Percentiles rank a stretch among this genome's conserved stretches.
Evolutionary conservation across 2,888 invertebrate genomes (phyloP).

Genomic region (Synanthedon vespiformis): DNA sequence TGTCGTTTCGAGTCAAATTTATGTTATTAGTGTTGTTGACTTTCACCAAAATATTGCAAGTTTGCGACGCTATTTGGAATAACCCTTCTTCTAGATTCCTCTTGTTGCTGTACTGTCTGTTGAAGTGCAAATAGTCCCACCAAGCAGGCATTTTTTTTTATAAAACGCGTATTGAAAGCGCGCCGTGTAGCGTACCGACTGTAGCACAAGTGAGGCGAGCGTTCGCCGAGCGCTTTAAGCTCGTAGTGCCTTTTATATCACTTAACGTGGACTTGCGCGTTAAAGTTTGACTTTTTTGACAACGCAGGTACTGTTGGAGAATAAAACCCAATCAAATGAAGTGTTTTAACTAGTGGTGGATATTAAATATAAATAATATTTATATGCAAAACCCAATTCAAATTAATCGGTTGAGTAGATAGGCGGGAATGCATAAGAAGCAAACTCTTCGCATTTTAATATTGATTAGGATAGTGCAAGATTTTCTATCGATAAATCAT

Average conservation of each 20-base stretch:
- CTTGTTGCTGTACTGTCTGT: slow-evolving; percentile 63
- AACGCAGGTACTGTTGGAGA: slow-evolving; percentile 9
- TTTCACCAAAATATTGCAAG: slow-evolving; percentile 81
- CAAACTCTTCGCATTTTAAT: too few species aligned
- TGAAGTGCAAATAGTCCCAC: slow-evolving; percentile 72
- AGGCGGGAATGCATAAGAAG: too few species aligned
- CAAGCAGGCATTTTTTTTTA: slow-evolving; percentile 68
- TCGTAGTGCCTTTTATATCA: slow-evolving; percentile 11
- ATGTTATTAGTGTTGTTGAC: slow-evolving; percentile 82
- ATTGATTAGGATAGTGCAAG: too few species aligned
- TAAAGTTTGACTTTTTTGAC: slow-evolving; percentile 35
- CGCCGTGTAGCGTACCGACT: slow-evolving; percentile 12
- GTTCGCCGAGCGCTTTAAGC: slow-evolving; percentile 7
- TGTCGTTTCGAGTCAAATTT: slow-evolving; percentile 73
- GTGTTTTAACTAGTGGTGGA: too few species aligned
- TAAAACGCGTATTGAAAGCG: slow-evolving; percentile 4
- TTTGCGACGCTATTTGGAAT: slow-evolving; percentile 83
- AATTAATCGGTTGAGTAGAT: too few species aligned
- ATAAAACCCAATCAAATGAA: slow-evolving; percentile 7
- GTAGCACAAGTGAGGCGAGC: slow-evolving; percentile 11
- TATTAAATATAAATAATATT: too few species aligned
- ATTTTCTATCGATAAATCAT: too few species aligned
- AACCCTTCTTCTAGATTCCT: slow-evolving; percentile 80
- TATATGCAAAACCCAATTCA: too few species aligned
- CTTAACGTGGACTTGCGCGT: slow-evolving; percentile 45